Evolutionary conservation across 2,888 invertebrate species (phyloP), one percentile per base, ranked within the genome.

Genomic region (Mythimna vitellina): DNA sequence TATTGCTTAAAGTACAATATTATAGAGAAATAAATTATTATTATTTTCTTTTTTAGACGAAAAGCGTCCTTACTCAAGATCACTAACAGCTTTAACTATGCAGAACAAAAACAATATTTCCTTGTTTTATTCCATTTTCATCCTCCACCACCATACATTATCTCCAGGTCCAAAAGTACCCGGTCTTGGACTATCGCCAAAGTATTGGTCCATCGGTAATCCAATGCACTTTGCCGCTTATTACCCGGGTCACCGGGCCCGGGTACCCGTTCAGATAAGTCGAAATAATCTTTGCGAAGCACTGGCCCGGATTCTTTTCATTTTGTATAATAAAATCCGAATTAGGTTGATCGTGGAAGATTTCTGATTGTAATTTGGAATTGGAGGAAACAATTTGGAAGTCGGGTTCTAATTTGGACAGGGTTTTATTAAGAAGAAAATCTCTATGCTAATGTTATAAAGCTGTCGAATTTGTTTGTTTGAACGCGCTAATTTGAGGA

Each of bases 201-300:
- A 65, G 61, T 70, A 72, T 70, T 73, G 81, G 75, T 63, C 72
- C 22, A 66, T 62, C 66, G 62, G 80, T 88, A 88, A 89, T 86
- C 83, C 86, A 75, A 81, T 91, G 90, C 91, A 91, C 84, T 87
- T 84, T 70, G 82, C 51, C 80, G 81, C 89, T 87, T 86, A 92
- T 90, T 90, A 90, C 63, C 85, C 91, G 90, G 91, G 88, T 88
- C 90, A 87, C 72, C 80, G 90, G 83, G 72, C 80, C 79, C 86
- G 87, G 87, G 82, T 86, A 86, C 86, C 85, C 89, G 82, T 75
- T 56, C 67, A 75, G 80, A 82, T 78, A 80, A 82, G 73, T 49
- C 71, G 58, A 74, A 70, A 65, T 69, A 78, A 81, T 82, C 73
- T 78, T 67, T 58, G 63, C 67, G 46, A 63, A 14, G 60, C 65